These are phyloP conservation scores for Megaceryle torquata DNA, from an alignment of 2,113 vertebrate species.

Conservation along the genomic window DNA sequence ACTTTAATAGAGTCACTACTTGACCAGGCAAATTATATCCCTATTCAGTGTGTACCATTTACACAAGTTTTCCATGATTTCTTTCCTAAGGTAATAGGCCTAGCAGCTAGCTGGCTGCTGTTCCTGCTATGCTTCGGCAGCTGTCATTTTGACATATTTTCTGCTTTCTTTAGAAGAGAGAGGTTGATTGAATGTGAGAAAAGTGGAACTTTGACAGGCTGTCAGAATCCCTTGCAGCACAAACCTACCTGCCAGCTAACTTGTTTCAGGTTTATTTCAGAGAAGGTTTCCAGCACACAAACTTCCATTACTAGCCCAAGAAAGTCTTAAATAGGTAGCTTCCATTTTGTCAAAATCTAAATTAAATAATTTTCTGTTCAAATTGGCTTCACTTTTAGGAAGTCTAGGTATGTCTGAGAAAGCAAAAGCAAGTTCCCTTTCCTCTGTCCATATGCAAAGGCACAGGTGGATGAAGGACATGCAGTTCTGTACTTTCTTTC, in stretches of 20 bases:
- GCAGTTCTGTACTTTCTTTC: neutral
- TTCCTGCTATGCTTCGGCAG: slow-evolving; percentile 69
- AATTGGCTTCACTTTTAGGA: slow-evolving; percentile 44
- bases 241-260: slow-evolving; percentile 81
- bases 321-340: slow-evolving; percentile 51
- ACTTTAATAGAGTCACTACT: slow-evolving; percentile 54
- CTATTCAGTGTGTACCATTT: slow-evolving; percentile 61
- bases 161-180: slow-evolving; percentile 80
- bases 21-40: slow-evolving; percentile 67
- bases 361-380: slow-evolving; percentile 56
- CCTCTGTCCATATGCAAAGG: neutral
- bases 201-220: slow-evolving; percentile 82
- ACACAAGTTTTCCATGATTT: slow-evolving; percentile 65
- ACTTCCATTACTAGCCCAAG: slow-evolving; percentile 58
- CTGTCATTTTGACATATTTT: slow-evolving; percentile 84
- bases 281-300: slow-evolving; percentile 71
- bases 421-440: neutral
- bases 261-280: slow-evolving; percentile 81
- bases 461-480: neutral
- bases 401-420: neutral
- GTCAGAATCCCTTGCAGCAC: slow-evolving; percentile 78
- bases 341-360: slow-evolving; percentile 58
- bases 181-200: slow-evolving; percentile 82
- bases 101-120: slow-evolving; percentile 67
- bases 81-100: slow-evolving; percentile 74